Evolutionary conservation across 2,888 invertebrate genomes (phyloP).

Genomic region (Lagria hirta): DNA sequence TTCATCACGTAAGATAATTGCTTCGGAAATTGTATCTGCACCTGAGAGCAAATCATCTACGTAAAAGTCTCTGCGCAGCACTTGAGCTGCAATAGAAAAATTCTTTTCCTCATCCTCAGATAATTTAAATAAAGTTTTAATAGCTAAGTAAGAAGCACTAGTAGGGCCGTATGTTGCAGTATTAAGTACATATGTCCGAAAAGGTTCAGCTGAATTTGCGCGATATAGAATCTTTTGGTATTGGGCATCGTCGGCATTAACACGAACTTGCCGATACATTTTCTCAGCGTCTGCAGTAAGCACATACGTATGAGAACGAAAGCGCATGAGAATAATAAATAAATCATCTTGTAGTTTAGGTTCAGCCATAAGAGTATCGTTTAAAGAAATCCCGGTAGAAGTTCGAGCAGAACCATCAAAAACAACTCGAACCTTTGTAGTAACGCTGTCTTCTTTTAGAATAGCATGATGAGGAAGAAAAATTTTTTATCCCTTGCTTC

Average conservation of each 20-base stretch:
- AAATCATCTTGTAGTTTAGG: slow-evolving; percentile 5
- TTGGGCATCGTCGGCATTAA: slow-evolving; percentile 1
- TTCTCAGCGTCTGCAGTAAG: slow-evolving; percentile 1
- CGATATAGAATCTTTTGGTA: slow-evolving; percentile 20
- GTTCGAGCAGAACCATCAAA: not conserved
- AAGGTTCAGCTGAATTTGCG: not conserved
- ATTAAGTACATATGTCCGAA: slow-evolving; percentile 11
- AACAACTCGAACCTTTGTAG: slow-evolving; percentile 2
- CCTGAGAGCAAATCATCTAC: slow-evolving; percentile 23
- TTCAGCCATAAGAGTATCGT: too few species aligned
- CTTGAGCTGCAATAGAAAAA: slow-evolving; percentile 1
- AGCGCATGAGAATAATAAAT: not conserved
- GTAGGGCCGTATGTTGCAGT: slow-evolving; percentile 21
- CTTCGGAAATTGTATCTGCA: slow-evolving; percentile 5
- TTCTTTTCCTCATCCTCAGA: slow-evolving; percentile 6
- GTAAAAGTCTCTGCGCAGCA: slow-evolving; percentile 17
- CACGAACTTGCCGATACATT: slow-evolving; percentile 4
- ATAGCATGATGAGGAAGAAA: slow-evolving; percentile 1
- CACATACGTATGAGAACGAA: not conserved
- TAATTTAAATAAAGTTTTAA: slow-evolving; percentile 11
- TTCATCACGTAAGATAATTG: slow-evolving; percentile 1
- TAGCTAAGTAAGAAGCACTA: slow-evolving; percentile 16
- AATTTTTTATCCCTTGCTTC: not conserved
- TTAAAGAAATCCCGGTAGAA: not conserved
- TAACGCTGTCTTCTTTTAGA: not conserved